Evolutionary conservation across 2,113 vertebrate genomes (phyloP).

Genomic region (Puma concolor): DNA sequence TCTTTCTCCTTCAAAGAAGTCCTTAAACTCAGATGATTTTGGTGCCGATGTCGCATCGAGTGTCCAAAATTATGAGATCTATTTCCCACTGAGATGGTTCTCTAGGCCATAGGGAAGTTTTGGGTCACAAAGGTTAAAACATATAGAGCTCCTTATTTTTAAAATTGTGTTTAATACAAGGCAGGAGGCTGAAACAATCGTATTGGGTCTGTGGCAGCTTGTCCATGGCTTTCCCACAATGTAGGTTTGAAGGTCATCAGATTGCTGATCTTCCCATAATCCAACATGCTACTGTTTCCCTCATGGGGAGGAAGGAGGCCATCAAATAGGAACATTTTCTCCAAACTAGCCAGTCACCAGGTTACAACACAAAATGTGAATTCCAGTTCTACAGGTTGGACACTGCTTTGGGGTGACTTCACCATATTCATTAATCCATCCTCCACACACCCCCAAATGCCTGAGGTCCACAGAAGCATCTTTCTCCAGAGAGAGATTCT

Average conservation of each 20-base stretch:
- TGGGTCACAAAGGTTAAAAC: background rate
- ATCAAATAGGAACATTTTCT: background rate
- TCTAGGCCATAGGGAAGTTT: background rate
- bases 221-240: background rate
- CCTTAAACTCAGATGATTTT: background rate
- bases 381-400: constrained; percentile 70
- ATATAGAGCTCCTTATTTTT: background rate
- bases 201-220: background rate
- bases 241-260: background rate
- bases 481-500: constrained; percentile 61
- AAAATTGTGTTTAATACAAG: background rate
- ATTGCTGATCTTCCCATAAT: constrained; percentile 61
- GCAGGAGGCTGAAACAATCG: background rate
- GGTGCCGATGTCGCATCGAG: background rate
- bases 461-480: constrained; percentile 52
- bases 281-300: constrained; percentile 41
- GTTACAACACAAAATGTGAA: background rate
- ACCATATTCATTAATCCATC: constrained; percentile 72
- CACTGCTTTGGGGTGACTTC: constrained; percentile 67
- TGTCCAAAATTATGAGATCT: background rate
- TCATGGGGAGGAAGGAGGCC: constrained; percentile 54
- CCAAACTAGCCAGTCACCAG: background rate
- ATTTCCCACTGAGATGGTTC: background rate
- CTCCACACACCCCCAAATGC: constrained; percentile 61
- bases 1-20: background rate